Evolutionary conservation across 2,797 vertebrate genomes (phyloP), one percentile per base, ranked within the genome.

Genomic region (Muscicapa comitata): DNA sequence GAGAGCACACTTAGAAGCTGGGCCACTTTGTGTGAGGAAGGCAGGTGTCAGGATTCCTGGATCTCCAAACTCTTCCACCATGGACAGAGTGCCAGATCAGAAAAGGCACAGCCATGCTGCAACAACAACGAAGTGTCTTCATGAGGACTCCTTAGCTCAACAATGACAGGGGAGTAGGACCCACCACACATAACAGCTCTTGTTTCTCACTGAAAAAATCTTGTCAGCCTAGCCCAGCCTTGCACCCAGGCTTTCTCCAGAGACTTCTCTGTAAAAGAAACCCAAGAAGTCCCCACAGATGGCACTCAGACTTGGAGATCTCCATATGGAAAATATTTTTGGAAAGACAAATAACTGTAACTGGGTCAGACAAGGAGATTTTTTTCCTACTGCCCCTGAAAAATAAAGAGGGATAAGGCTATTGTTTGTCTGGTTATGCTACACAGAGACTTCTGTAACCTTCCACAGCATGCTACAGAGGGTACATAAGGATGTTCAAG

Each of bases 301-400:
- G 96, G 94, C 73, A 88, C 62, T 95, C 87, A 90, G 85, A 65
- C 86, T 80, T 85, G 88, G 91, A 97, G 88, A 94, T 72, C 76
- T 94, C 85, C 95, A 93, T 91, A 94, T 94, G 94, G 95, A 95
- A 96, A 96, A 94, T 96, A 94, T 94, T 96, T 96, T 95, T 93
- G 87, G 95, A 96, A 96, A 94, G 93, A 94, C 91, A 96, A 96
- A 94, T 88, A 91, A 91, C 82, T 81, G 75, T 94, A 96, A 94
- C 40, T 93, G 87, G 85, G 91, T 94, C 89, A 96, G 91, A 88
- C 85, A 93, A 94, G 78, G 51, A 87, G 57, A 72, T 19, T 83
- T 83, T 92, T 95, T 93, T 93, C 62, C 82, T 70, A 66, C 29
- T 91, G 66, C 54, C 94, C 92, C 73, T 93, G 94, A 94, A 95